These are phyloP conservation scores for Drosophila nigromelanica DNA, from an alignment of 1,140 invertebrate genomes.

Conservation along the genomic window DNA sequence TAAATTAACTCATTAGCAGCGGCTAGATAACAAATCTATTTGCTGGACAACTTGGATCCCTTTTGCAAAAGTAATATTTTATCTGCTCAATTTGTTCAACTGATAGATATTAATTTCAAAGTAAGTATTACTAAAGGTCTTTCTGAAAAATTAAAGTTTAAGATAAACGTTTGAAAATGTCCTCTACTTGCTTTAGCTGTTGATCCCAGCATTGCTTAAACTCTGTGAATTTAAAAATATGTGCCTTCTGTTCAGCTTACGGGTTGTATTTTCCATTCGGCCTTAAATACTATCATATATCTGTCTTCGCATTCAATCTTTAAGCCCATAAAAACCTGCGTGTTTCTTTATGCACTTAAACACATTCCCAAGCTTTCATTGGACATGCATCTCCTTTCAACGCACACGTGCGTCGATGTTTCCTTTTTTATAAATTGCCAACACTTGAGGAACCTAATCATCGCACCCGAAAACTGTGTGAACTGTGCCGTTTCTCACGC, in stretches of 20 bases:
- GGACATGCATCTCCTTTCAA: conserved; percentile 7
- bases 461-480: conserved; percentile 27
- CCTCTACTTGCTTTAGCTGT: no score
- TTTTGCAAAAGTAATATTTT: no score
- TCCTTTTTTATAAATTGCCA: conserved; percentile 41
- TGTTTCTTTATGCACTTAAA: neutral
- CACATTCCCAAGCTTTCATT: neutral
- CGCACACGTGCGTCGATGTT: conserved; percentile 17
- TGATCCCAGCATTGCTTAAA: no score
- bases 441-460: conserved; percentile 40
- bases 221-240: no score
- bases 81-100: no score
- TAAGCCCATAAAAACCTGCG: conserved; percentile 21
- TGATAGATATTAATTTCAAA: no score
- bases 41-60: no score
- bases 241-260: neutral
- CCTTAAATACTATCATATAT: neutral
- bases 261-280: neutral
- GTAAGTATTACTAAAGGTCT: no score
- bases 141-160: no score
- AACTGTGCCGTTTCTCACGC: conserved; percentile 14
- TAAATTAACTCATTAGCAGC: no score
- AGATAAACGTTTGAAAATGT: no score
- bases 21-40: no score
- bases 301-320: conserved; percentile 14